phyloP scores from a whole-genome alignment of 2,113 vertebrate genomes.

The Chaetorhynchus papuensis region DNA sequence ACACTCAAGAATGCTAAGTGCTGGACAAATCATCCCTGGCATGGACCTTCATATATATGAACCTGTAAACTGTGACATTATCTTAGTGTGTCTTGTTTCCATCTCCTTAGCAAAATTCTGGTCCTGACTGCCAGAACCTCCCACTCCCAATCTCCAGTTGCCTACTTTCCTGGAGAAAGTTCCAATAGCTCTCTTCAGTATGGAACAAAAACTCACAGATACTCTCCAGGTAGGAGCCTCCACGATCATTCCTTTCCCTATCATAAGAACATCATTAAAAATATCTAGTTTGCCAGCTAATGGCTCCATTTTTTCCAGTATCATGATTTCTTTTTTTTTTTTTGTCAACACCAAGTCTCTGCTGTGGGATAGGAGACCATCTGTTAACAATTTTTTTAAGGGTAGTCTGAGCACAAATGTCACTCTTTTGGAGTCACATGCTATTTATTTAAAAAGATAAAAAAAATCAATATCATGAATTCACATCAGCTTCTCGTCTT shows the following conservation, averaged over 20 bases:
- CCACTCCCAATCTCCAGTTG: background rate
- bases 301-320: background rate
- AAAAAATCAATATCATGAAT: conserved; percentile 39
- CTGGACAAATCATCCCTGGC: background rate
- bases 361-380: conserved; percentile 34
- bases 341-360: conserved; percentile 11
- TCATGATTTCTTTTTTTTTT: background rate
- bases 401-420: conserved; percentile 1
- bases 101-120: background rate
- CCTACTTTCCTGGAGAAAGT: background rate
- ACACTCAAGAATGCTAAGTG: background rate
- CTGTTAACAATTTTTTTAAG: conserved; percentile 36
- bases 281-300: background rate
- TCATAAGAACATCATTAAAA: background rate
- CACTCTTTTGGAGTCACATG: conserved; percentile 6
- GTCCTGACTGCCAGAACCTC: conserved; percentile 14
- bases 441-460: conserved; percentile 41
- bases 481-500: conserved; percentile 36
- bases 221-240: background rate
- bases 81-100: conserved; percentile 7
- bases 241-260: background rate
- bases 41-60: background rate
- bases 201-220: background rate
- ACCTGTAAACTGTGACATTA: background rate
- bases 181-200: background rate